phyloP scores from a whole-genome alignment of 2,888 invertebrate genomes.

The Lasius platythorax region DNA sequence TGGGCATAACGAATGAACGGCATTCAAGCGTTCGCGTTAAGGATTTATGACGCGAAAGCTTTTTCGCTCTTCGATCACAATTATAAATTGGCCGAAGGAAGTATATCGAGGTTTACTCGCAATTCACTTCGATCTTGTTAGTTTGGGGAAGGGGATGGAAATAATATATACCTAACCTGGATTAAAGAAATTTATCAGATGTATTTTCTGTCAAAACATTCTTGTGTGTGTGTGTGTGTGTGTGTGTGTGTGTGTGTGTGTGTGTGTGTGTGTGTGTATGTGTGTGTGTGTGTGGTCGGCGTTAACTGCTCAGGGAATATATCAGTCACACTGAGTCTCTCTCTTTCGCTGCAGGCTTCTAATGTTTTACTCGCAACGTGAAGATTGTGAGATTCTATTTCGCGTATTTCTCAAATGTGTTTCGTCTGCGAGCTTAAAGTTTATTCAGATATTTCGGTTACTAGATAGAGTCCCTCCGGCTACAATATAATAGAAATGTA shows the following conservation, averaged over 20 bases:
- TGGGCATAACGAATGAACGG: slow-evolving; percentile 18
- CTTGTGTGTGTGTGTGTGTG: too few species aligned
- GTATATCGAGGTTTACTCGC: slow-evolving; percentile 60
- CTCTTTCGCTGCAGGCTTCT: neutral
- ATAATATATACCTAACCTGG: slow-evolving; percentile 40
- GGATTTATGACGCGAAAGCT: slow-evolving; percentile 39
- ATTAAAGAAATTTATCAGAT: slow-evolving; percentile 64
- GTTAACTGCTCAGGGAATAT: slow-evolving; percentile 31
- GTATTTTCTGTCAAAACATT: slow-evolving; percentile 59
- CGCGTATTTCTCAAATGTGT: neutral
- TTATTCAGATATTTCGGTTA: neutral
- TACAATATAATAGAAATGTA: neutral
- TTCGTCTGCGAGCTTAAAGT: neutral
- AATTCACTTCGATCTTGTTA: slow-evolving; percentile 40
- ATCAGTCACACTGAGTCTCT: slow-evolving; percentile 13
- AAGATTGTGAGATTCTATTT: slow-evolving; percentile 21
- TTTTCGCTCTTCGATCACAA: slow-evolving; percentile 65
- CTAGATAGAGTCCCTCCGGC: neutral
- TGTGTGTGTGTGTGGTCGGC: neutral
- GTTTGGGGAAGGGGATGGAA: slow-evolving; percentile 25
- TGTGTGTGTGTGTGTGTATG: too few species aligned
- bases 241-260: too few species aligned
- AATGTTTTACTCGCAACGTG: slow-evolving; percentile 6
- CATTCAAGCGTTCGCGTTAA: slow-evolving; percentile 24
- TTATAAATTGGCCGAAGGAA: slow-evolving; percentile 70